Percentiles rank a stretch among this genome's conserved stretches.
Conservation (phyloP, 1,140 invertebrate genomes). For the Tetramorium alpestre region DNA sequence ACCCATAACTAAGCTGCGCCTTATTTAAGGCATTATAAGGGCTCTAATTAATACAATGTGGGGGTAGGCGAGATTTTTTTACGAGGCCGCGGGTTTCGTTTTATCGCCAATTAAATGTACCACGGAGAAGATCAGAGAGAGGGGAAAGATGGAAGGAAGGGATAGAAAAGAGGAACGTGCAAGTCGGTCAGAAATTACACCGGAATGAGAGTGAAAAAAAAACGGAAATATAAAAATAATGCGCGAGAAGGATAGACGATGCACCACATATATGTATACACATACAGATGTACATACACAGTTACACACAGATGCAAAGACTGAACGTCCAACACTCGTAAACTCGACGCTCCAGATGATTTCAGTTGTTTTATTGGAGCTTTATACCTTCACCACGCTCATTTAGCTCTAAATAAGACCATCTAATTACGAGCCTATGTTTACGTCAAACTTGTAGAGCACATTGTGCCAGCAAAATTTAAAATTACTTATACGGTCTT, state of each 20-base stretch:
- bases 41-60: slow-evolving; percentile 85
- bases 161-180: slow-evolving; percentile 16
- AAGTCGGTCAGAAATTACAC: slow-evolving; percentile 13
- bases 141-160: not conserved
- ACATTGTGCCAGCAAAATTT: not conserved
- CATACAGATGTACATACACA: not conserved
- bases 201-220: slow-evolving; percentile 39
- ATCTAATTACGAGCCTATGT: slow-evolving; percentile 22
- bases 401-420: slow-evolving; percentile 17
- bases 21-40: slow-evolving; percentile 83
- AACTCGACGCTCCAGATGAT: not conserved
- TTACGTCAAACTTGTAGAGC: not conserved
- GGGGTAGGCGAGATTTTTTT: slow-evolving; percentile 83
- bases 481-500: not conserved
- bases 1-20: slow-evolving; percentile 82
- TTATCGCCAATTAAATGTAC: slow-evolving; percentile 84
- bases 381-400: not conserved
- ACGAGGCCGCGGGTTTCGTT: slow-evolving; percentile 80
- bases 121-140: slow-evolving; percentile 54
- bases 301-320: not conserved
- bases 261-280: not conserved
- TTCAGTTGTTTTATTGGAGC: not conserved
- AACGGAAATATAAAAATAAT: slow-evolving; percentile 64
- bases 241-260: slow-evolving; percentile 41
- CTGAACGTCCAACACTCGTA: not conserved